These are phyloP conservation scores for Gryllus longicercus DNA, from an alignment of 2,888 invertebrate species.

Conservation along the genomic window DNA sequence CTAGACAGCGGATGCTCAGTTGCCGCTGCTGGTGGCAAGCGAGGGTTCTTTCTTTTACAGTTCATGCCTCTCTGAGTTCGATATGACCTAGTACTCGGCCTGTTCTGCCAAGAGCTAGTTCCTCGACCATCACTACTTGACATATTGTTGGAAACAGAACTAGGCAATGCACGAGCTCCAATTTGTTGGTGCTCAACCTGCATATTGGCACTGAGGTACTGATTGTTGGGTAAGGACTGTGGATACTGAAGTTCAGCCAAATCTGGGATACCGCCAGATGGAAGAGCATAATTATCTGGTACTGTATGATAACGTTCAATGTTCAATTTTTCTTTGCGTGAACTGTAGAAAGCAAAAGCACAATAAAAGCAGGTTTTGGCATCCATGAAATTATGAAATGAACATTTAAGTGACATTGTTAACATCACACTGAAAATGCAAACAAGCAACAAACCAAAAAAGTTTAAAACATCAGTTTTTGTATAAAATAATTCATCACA, in stretches of 20 bases:
- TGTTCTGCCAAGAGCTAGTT: neutral
- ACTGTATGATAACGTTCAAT: slow-evolving; percentile 30
- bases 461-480: too few relatives aligned
- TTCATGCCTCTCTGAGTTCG: slow-evolving; percentile 1
- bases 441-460: too few relatives aligned
- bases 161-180: neutral
- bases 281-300: slow-evolving; percentile 21
- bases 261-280: slow-evolving; percentile 19
- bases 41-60: slow-evolving; percentile 4
- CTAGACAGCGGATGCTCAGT: neutral
- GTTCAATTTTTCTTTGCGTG: slow-evolving; percentile 37
- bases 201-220: neutral
- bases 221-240: neutral
- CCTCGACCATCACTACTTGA: neutral
- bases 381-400: too few relatives aligned
- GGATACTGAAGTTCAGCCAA: slow-evolving; percentile 19
- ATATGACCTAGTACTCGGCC: neutral
- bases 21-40: neutral
- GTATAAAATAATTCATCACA: too few relatives aligned
- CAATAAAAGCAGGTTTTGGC: too few relatives aligned
- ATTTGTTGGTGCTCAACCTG: neutral
- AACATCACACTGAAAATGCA: too few relatives aligned
- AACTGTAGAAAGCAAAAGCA: slow-evolving; percentile 24
- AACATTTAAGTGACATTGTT: too few relatives aligned
- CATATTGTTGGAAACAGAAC: neutral